These are phyloP conservation scores for Rhinolophus sinicus DNA, from an alignment of 2,113 vertebrate genomes.

Conservation along the genomic window DNA sequence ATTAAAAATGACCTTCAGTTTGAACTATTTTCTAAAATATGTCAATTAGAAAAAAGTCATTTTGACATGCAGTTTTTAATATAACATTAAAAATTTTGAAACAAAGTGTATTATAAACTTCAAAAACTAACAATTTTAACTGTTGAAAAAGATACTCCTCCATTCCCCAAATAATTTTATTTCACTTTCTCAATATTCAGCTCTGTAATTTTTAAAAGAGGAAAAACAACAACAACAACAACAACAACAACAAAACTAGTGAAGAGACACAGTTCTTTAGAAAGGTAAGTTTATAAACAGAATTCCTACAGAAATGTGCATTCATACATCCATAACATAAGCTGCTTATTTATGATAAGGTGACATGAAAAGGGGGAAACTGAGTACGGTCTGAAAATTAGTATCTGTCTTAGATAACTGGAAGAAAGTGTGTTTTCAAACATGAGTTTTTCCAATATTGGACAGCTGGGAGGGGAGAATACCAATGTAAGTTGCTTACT, in stretches of 20 bases:
- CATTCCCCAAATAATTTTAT: not conserved
- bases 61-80: not conserved
- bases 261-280: not conserved
- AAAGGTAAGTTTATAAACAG: not conserved
- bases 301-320: not conserved
- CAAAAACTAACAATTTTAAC: not conserved
- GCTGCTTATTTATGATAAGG: not conserved
- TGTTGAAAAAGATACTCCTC: not conserved
- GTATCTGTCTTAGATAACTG: not conserved
- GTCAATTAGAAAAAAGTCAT: not conserved
- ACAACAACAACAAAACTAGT: not conserved
- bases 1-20: not conserved
- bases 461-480: not conserved
- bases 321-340: not conserved
- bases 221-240: not conserved
- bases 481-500: slow-evolving; percentile 84
- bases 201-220: not conserved
- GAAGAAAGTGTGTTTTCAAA: not conserved
- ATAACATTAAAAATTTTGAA: not conserved
- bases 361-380: not conserved
- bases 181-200: not conserved
- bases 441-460: not conserved
- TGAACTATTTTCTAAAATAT: not conserved
- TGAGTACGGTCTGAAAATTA: not conserved
- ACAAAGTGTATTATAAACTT: not conserved